Base-by-base conservation (phyloP, 2,113 vertebrate genomes). In the Gallinago jamesoni region DNA sequence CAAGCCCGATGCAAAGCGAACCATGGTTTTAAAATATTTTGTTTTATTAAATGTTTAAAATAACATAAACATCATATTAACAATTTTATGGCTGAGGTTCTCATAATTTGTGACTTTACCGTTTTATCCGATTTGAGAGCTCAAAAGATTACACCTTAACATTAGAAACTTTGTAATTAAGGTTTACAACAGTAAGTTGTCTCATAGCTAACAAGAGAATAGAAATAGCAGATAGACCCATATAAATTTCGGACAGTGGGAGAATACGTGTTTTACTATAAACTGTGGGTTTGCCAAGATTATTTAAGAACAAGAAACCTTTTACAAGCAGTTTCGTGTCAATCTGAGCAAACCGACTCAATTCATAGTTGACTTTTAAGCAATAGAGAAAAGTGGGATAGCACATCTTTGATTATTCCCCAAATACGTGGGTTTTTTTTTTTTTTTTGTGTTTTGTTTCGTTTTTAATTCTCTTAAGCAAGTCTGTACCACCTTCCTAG, bases 31-130 rank as follows among this genome's bases (percentile, higher is more conserved):
- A 97, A 97, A 97, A 96, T 96, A 97, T 91, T 96, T 95, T 87
- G 67, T 91, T 97, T 97, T 96, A 97, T 96, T 97, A 95, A 95
- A 95, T 94, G 76, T 96, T 96, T 93, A 94, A 96, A 97, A 95
- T 76, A 97, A 95, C 95, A 96, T 96, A 94, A 96, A 95, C 81
- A 87, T 90, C 80, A 10, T 95, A 96, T 90, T 96, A 97, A 93
- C 90, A 95, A n/a, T 91, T 95, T 96, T 96, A 95, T 93, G 91
- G 94, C 94, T 96, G 91, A 96, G 91, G 67, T 90, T 96, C 69
- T 94, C 17, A 0, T 84, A 67, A 84, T 94, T 83, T 93, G 70
- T 87, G 82, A 73, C 59, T 81, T 89, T n/a, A 67, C 30, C 13
- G 37, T 90, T 89, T 92, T 53, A 70, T 87, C 77, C 50, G 80